Evolutionary conservation across 1,140 invertebrate genomes (phyloP).

Genomic region (Aradophagus sp.): DNA sequence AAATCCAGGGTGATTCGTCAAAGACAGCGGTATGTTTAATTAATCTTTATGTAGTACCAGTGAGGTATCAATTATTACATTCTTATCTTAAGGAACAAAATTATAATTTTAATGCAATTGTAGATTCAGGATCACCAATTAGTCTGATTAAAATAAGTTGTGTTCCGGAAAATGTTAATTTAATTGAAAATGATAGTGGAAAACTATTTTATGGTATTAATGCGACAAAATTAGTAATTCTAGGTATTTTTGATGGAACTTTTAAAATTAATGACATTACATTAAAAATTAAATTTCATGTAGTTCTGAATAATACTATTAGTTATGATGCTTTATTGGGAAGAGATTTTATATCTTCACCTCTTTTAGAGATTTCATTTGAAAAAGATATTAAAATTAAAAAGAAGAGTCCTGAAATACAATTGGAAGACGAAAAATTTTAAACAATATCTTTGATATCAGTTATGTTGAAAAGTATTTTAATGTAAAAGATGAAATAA

Average conservation of each 20-base stretch:
- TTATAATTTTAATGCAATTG: not conserved
- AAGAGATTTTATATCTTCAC: conserved; percentile 8
- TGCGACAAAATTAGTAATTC: not conserved
- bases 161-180: not conserved
- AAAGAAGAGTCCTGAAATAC: too few species aligned
- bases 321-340: conserved; percentile 2
- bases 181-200: not conserved
- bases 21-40: not conserved
- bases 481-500: conserved; percentile 4
- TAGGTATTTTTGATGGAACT: conserved; percentile 2
- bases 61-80: too few species aligned
- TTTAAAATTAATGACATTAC: not conserved
- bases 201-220: conserved; percentile 1
- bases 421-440: not conserved
- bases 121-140: conserved; percentile 9
- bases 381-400: not conserved
- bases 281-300: conserved; percentile 1
- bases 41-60: not conserved
- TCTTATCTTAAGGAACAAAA: not conserved
- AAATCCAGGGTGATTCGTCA: not conserved
- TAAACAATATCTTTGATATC: conserved; percentile 7
- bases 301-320: conserved; percentile 6
- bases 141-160: not conserved
- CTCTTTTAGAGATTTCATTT: not conserved
- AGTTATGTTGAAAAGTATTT: conserved; percentile 2